Evolutionary conservation across 2,888 invertebrate genomes (phyloP).

Genomic region (Chorisops tibialis): DNA sequence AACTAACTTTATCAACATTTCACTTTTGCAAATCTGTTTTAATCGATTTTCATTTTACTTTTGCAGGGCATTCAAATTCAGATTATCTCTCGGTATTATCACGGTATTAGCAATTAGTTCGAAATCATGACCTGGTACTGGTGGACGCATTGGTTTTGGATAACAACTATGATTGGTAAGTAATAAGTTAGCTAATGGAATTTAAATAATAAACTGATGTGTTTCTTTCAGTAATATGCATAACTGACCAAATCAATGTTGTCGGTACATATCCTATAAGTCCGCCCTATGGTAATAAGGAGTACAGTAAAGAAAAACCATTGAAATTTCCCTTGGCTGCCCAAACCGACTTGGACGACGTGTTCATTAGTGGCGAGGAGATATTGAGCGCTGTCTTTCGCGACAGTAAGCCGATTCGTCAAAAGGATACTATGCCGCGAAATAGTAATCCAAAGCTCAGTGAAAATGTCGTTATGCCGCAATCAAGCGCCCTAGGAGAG

Average conservation of each 20-base stretch:
- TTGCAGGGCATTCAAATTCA: conserved; percentile 14
- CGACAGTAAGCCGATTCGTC: conserved; percentile 15
- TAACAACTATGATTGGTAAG: conserved; percentile 55
- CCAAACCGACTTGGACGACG: conserved; percentile 39
- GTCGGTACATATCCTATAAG: conserved; percentile 39
- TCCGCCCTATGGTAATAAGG: conserved; percentile 35
- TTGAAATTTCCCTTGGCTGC: conserved; percentile 34
- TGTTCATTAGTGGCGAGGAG: conserved; percentile 38
- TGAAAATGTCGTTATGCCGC: conserved; percentile 21
- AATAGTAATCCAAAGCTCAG: conserved; percentile 17
- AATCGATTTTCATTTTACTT: not conserved
- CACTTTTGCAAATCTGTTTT: not conserved
- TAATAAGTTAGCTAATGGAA: not conserved
- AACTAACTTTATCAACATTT: no score
- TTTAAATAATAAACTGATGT: no score
- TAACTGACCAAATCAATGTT: conserved; percentile 20
- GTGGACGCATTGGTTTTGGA: conserved; percentile 90
- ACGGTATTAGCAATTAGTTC: conserved; percentile 7
- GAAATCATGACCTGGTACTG: conserved; percentile 75
- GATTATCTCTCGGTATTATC: not conserved
- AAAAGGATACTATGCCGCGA: not conserved
- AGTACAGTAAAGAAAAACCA: conserved; percentile 30
- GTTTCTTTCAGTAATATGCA: not conserved
- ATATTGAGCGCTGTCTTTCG: conserved; percentile 28
- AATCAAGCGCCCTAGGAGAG: conserved; percentile 13